Percentiles rank a stretch among this genome's conserved stretches.
Evolutionary conservation across 2,888 invertebrate species (phyloP).

Genomic region (Tholera decimalis): DNA sequence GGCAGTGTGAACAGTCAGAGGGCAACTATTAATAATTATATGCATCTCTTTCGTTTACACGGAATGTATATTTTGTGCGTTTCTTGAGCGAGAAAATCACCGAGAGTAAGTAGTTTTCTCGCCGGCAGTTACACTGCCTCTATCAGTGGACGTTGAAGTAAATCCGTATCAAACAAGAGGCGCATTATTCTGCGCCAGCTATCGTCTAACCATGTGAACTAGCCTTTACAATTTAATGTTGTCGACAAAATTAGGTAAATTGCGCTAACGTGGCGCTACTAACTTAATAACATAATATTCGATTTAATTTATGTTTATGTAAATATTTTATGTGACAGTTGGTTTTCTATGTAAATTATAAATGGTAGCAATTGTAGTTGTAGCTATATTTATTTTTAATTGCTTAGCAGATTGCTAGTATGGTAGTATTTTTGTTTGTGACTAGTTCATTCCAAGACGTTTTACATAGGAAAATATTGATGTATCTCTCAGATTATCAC

Average conservation of each 20-base stretch:
- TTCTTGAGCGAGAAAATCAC: no score
- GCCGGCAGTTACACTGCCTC: background rate
- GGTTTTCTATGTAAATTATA: conserved; percentile 2
- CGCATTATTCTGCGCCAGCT: conserved; percentile 19
- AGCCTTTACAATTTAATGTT: conserved; percentile 45
- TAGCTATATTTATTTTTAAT: background rate
- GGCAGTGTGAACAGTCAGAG: no score
- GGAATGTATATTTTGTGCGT: no score
- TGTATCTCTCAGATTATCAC: no score
- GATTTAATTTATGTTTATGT: conserved; percentile 15
- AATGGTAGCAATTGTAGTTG: background rate
- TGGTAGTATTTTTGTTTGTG: no score
- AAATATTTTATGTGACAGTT: conserved; percentile 1
- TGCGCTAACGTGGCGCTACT: conserved; percentile 30
- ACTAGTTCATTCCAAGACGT: background rate
- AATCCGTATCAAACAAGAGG: background rate
- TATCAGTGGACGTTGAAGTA: background rate
- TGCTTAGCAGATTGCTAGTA: background rate
- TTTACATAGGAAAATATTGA: no score
- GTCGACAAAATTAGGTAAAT: conserved; percentile 57
- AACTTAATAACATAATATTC: conserved; percentile 32
- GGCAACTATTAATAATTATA: no score
- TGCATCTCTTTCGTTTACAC: no score
- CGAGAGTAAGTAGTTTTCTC: no score
- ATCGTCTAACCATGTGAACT: conserved; percentile 11